Evolutionary conservation across 2,113 vertebrate species (phyloP), one percentile per base, ranked within the genome.

Genomic region (Coturnix japonica): DNA sequence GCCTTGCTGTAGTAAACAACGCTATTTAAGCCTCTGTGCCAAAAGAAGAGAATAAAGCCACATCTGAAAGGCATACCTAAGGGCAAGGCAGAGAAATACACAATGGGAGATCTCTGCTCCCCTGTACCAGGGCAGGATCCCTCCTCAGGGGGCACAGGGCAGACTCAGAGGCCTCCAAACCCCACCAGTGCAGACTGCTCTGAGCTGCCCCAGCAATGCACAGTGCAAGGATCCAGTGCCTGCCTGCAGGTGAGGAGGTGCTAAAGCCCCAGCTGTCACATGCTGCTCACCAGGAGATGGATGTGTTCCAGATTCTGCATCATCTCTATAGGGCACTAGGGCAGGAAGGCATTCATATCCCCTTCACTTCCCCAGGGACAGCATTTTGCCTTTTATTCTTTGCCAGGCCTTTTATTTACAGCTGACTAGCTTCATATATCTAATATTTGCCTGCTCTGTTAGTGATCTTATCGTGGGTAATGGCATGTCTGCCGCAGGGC

Each of bases 381-480:
- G 89, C 12, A 0, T 93, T 96, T 92, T 93, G 87, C 75, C 75
- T 94, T 93, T 93, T 85, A 94, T 96, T 95, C 92, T 92, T 91
- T 76, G 79, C 67, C 87, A 93, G 89, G 51, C 89, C 60, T 82
- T 93, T 96, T 95, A 95, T 61, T 95, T 87, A 92, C 91, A 93
- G 91, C 56, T 74, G 87, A 87, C 91, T 92, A 91, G 72, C 67
- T 91, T 92, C 75, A 91, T 93, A 77, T 77, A 94, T 80, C 87
- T 89, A 93, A 94, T 82, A 94, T 77, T 95, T 89, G 93, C 95
- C 95, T 96, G 91, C 94, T 94, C 87, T 0, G 51, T 87, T 87
- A 95, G 89, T 80, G 91, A 96, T 94, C 91, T 87, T 85, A 95
- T 77, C 35, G 56, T 85, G 92, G 9, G 54, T 91, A 96, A 96